Conservation (phyloP, 1,140 invertebrate species). For the Brachionus calyciflorus region DNA sequence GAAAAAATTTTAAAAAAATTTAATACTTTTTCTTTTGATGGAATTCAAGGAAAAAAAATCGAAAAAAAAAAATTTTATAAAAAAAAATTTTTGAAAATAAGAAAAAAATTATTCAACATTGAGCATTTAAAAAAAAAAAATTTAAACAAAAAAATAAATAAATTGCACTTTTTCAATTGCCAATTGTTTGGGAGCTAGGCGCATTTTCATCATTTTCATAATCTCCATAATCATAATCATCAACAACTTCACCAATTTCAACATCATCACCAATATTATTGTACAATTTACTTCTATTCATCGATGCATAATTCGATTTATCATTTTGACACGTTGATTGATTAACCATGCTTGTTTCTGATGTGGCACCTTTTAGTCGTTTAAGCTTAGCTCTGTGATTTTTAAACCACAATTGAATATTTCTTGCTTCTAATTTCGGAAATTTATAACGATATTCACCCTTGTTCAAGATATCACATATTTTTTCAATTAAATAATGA, state of each 20-base stretch:
- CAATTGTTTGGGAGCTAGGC: background rate
- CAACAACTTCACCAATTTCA: background rate
- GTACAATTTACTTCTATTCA: background rate
- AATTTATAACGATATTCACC: conserved; percentile 91
- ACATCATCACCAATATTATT: background rate
- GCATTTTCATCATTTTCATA: conserved; percentile 25
- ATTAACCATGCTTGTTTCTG: background rate
- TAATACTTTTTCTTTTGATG: too few species aligned
- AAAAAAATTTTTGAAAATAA: too few species aligned
- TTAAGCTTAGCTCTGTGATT: conserved; percentile 91
- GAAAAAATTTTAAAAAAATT: too few species aligned
- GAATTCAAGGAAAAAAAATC: too few species aligned
- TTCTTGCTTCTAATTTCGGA: conserved; percentile 89
- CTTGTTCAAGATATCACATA: conserved; percentile 86
- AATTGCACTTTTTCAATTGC: too few species aligned
- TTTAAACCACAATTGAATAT: conserved; percentile 88
- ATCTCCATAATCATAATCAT: conserved; percentile 34
- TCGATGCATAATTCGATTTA: background rate
- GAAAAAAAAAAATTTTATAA: too few species aligned
- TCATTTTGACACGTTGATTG: background rate
- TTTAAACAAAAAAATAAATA: too few species aligned
- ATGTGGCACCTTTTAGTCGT: conserved; percentile 58
- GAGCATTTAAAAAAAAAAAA: too few species aligned
- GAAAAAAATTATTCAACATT: too few species aligned
- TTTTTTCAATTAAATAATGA: conserved; percentile 73